phyloP scores from a whole-genome alignment of 2,888 invertebrate species.

The Reticulitermes lucifugus region DNA sequence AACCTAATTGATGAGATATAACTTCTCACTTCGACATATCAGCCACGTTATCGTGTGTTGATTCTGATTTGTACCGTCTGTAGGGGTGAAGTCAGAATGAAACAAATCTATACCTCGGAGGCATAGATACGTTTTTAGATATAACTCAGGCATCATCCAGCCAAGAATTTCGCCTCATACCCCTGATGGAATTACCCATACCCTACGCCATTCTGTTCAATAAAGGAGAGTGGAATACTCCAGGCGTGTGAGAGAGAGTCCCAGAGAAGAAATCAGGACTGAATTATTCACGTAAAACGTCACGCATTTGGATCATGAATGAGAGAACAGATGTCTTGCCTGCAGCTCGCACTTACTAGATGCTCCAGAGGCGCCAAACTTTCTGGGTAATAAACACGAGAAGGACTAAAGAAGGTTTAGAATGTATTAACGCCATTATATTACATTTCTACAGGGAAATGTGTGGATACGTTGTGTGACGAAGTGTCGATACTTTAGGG shows the following conservation, averaged over 20 bases:
- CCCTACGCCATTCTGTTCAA: slow-evolving; percentile 4
- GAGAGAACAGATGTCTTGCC: background rate
- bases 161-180: background rate
- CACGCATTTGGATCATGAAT: background rate
- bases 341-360: background rate
- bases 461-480: no score
- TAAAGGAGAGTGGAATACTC: slow-evolving; percentile 24
- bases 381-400: background rate
- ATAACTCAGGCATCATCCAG: background rate
- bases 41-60: background rate
- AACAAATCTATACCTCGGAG: background rate
- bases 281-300: slow-evolving; percentile 30
- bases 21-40: background rate
- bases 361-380: background rate
- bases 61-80: background rate
- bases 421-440: no score
- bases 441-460: no score
- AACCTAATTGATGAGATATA: slow-evolving; percentile 14
- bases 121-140: background rate
- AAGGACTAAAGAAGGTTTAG: background rate
- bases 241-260: background rate
- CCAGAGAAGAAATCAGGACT: background rate
- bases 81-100: background rate
- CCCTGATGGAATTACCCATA: background rate
- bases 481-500: no score